Evolutionary conservation across 2,888 invertebrate species (phyloP).

Genomic region (Subacronicta megacephala): DNA sequence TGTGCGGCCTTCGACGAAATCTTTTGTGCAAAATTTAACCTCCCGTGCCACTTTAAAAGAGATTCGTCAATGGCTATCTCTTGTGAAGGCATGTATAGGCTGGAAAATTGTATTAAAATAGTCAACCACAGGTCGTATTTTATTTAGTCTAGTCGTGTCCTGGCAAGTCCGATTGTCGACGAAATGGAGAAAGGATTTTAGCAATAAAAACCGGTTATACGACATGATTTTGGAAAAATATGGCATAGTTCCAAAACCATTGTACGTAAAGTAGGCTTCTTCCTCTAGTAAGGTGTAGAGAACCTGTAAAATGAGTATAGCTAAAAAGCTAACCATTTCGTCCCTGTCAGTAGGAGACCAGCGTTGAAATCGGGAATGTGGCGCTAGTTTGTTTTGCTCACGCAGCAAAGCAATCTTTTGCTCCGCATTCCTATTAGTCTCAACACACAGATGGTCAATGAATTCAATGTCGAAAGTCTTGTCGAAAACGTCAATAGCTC

Average conservation of each 20-base stretch:
- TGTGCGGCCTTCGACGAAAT: constrained; percentile 30
- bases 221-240: constrained; percentile 52
- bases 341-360: constrained; percentile 43
- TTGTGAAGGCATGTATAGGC: constrained; percentile 43
- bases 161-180: constrained; percentile 31
- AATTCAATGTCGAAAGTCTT: constrained; percentile 37
- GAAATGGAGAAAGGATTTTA: constrained; percentile 48
- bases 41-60: constrained; percentile 53
- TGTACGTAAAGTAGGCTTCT: constrained; percentile 43
- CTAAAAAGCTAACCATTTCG: constrained; percentile 47
- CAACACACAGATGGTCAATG: constrained; percentile 38
- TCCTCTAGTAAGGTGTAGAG: constrained; percentile 47
- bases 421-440: constrained; percentile 38
- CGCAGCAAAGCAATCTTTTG: constrained; percentile 13
- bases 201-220: no score
- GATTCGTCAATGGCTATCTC: constrained; percentile 57
- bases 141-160: constrained; percentile 37
- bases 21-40: constrained; percentile 49
- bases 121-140: constrained; percentile 50
- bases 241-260: constrained; percentile 49
- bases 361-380: constrained; percentile 9
- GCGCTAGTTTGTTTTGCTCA: constrained; percentile 13
- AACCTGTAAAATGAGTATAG: constrained; percentile 45
- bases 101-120: constrained; percentile 50
- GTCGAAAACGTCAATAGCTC: constrained; percentile 24